Percentiles rank a stretch among this genome's conserved stretches.
phyloP scores from a whole-genome alignment of 2,797 vertebrate species.

The Tauraco hartlaubi region DNA sequence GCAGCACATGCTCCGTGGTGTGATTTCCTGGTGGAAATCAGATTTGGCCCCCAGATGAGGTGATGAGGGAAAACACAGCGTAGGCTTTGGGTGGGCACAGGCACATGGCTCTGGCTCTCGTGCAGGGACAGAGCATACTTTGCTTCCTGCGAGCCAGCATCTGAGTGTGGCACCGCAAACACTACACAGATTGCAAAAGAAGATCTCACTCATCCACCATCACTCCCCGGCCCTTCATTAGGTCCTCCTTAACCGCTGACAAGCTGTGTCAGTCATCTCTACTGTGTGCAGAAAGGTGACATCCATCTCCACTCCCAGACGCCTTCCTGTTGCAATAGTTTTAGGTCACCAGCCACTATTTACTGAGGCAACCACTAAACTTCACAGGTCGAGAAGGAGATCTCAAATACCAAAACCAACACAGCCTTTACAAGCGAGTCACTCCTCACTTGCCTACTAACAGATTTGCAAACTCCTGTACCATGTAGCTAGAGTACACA shows the following conservation, averaged over 20 bases:
- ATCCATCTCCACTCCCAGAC: background rate
- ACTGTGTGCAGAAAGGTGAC: background rate
- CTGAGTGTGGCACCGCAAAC: background rate
- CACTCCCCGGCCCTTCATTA: background rate
- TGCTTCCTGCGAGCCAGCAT: background rate
- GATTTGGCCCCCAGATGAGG: background rate
- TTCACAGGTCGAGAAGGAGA: fast-evolving
- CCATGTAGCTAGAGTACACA: background rate
- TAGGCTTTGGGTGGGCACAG: background rate
- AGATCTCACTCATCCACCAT: background rate
- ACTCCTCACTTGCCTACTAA: background rate
- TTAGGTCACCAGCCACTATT: background rate
- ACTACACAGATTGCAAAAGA: fast-evolving
- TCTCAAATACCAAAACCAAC: background rate
- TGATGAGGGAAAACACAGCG: fast-evolving
- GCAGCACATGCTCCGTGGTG: background rate
- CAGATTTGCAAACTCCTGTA: background rate
- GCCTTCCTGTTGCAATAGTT: background rate
- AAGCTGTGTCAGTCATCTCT: background rate
- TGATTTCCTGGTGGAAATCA: background rate
- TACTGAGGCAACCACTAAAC: background rate
- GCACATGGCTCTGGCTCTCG: fast-evolving
- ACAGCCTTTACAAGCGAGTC: background rate
- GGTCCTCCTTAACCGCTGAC: background rate
- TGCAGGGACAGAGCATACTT: background rate